Evolutionary conservation across 2,113 vertebrate genomes (phyloP).

Genomic region (Burhinus bistriatus): DNA sequence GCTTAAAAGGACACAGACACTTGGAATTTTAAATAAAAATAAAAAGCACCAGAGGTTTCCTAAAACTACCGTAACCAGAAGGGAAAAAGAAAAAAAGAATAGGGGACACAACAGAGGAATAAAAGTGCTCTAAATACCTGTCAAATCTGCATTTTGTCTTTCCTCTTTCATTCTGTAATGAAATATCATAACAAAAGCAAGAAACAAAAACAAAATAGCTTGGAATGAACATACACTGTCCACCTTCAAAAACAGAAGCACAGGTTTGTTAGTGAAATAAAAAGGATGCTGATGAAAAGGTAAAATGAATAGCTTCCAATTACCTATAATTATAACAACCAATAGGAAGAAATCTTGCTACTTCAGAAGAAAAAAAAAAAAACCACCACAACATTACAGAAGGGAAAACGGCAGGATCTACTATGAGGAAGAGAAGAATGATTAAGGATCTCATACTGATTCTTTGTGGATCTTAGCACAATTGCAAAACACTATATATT

Average conservation of each 20-base stretch:
- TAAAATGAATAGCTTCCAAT: conserved; percentile 55
- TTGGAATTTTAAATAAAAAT: neutral
- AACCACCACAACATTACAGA: neutral
- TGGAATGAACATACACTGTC: conserved; percentile 33
- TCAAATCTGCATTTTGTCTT: neutral
- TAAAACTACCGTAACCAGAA: neutral
- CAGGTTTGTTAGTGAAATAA: conserved; percentile 23
- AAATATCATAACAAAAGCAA: conserved; percentile 34
- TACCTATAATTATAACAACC: conserved; percentile 56
- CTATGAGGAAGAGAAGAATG: neutral
- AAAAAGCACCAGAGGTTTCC: neutral
- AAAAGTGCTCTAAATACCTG: neutral
- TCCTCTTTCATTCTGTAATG: conserved; percentile 10
- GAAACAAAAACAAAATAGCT: conserved; percentile 50
- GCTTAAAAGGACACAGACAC: neutral
- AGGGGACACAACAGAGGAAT: neutral
- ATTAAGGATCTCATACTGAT: neutral
- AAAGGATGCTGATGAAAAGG: conserved; percentile 66
- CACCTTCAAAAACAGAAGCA: conserved; percentile 41
- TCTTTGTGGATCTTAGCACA: neutral
- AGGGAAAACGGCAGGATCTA: neutral
- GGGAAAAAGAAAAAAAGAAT: too few relatives aligned
- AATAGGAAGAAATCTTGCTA: conserved; percentile 47
- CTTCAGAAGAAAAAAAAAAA: conserved; percentile 30
- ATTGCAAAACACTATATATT: neutral